A percentile compares a stretch with the other conserved stretches of the same genome.
These are phyloP conservation scores for Saimiri boliviensis DNA, from an alignment of 2,113 vertebrate species.

Conservation along the genomic window DNA sequence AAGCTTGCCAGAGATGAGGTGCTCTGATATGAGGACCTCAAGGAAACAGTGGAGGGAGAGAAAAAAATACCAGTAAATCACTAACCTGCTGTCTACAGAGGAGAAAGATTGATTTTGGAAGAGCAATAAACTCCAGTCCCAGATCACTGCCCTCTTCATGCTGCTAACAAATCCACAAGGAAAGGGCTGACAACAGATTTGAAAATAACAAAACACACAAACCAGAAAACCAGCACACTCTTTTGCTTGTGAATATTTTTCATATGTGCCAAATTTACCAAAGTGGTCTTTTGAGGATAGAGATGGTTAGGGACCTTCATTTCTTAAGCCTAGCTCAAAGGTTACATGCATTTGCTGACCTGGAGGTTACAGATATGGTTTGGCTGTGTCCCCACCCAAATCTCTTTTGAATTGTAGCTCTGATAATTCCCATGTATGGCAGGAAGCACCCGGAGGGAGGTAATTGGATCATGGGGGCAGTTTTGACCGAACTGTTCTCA, in stretches of 20 bases:
- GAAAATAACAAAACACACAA: neutral
- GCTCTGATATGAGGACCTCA: fast-evolving
- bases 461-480: too few species aligned
- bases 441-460: too few species aligned
- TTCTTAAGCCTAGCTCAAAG: neutral
- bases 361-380: neutral
- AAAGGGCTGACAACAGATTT: fast-evolving
- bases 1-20: fast-evolving
- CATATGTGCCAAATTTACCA: neutral
- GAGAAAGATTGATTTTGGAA: neutral
- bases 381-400: too few species aligned
- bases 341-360: neutral
- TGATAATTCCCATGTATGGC: too few species aligned
- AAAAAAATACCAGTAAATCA: fast-evolving
- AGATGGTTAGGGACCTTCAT: neutral
- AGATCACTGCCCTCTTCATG: fast-evolving
- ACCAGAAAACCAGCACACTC: neutral
- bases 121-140: fast-evolving
- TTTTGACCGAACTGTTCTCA: too few species aligned
- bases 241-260: neutral
- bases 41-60: fast-evolving
- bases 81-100: too few species aligned
- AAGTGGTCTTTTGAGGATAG: neutral
- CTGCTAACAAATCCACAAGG: fast-evolving
- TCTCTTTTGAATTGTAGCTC: too few species aligned